phyloP scores from a whole-genome alignment of 2,888 invertebrate species.

The Xylocampa areola region DNA sequence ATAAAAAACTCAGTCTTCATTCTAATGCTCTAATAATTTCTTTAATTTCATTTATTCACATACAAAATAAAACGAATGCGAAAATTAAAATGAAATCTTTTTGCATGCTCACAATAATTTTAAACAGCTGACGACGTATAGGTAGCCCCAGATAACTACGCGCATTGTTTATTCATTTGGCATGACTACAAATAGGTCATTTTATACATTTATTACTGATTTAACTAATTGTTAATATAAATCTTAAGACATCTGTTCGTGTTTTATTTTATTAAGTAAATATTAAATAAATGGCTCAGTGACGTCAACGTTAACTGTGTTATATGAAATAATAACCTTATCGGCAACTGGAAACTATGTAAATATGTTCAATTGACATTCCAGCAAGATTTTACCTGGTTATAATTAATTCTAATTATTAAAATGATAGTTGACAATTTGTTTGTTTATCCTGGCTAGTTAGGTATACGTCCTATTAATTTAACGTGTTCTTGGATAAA shows the following conservation, averaged over 20 bases:
- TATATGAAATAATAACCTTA: not conserved
- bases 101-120: constrained; percentile 1
- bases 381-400: not conserved
- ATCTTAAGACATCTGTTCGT: constrained; percentile 3
- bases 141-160: not conserved
- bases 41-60: constrained; percentile 20
- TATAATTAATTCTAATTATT: not conserved
- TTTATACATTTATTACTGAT: not conserved
- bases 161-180: constrained; percentile 15
- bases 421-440: not conserved
- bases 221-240: constrained; percentile 1
- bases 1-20: not conserved
- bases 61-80: constrained; percentile 39
- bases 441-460: not conserved
- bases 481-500: no score
- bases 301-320: not conserved
- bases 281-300: constrained; percentile 2
- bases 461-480: no score
- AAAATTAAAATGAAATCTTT: constrained; percentile 13
- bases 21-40: constrained; percentile 30
- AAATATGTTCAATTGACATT: constrained; percentile 14
- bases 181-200: constrained; percentile 4
- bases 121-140: not conserved
- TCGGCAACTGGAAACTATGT: not conserved
- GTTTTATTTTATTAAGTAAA: constrained; percentile 6